Percentiles rank a stretch among this genome's conserved stretches.
These are phyloP conservation scores for Psittacara wagleri DNA, from an alignment of 2,113 vertebrate genomes.

Conservation along the genomic window DNA sequence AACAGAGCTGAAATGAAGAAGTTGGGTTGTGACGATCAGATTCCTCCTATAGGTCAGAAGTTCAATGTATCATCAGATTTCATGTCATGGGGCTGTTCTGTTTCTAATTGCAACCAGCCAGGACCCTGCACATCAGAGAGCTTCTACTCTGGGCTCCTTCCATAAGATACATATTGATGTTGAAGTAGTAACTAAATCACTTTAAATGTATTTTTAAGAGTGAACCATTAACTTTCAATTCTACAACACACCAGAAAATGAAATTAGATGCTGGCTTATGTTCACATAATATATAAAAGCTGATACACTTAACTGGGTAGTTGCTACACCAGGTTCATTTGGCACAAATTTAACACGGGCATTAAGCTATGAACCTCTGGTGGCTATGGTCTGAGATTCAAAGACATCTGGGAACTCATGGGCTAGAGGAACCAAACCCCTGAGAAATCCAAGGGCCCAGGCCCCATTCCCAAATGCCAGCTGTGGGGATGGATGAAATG, in stretches of 20 bases:
- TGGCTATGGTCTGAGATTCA: not conserved
- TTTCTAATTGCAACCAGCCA: constrained; percentile 22
- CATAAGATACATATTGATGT: not conserved
- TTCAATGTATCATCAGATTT: constrained; percentile 35
- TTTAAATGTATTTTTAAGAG: not conserved
- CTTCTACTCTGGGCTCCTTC: not conserved
- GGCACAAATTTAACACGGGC: not conserved
- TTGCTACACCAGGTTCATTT: not conserved
- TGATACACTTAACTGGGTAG: not conserved
- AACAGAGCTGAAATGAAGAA: constrained; percentile 19
- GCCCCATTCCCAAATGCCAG: too few relatives aligned
- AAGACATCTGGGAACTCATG: not conserved
- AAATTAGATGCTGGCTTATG: not conserved
- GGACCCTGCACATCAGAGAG: not conserved
- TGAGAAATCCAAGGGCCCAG: not conserved
- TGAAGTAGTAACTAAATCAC: not conserved
- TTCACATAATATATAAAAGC: not conserved
- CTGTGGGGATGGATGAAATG: not conserved
- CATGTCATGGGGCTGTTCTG: constrained; percentile 19
- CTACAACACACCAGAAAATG: not conserved
- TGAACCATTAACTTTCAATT: constrained; percentile 11
- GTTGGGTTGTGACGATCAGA: not conserved
- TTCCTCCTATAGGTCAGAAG: constrained; percentile 54
- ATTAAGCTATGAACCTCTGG: not conserved
- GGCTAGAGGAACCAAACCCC: not conserved